Percentiles rank a stretch among this genome's conserved stretches.
These are phyloP conservation scores for Caloenas nicobarica DNA, from an alignment of 2,113 vertebrate genomes.

Conservation along the genomic window DNA sequence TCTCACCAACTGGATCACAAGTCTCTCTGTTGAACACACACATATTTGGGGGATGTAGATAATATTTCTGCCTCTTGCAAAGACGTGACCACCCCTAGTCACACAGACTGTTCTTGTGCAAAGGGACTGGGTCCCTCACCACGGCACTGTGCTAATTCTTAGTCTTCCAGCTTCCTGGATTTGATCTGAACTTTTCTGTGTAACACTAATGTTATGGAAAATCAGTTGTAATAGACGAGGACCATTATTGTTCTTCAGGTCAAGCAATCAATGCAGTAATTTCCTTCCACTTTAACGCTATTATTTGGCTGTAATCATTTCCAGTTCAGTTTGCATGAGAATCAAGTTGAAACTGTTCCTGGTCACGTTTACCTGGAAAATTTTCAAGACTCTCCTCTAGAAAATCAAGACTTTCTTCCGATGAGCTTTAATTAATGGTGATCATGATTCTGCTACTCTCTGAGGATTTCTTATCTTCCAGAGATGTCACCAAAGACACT, in stretches of 20 bases:
- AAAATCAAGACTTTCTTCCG: conserved; percentile 18
- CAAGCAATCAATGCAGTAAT: conserved; percentile 68
- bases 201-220: conserved; percentile 52
- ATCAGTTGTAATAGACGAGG: conserved; percentile 24
- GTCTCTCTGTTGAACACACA: not conserved
- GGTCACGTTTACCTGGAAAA: conserved; percentile 44
- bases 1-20: not conserved
- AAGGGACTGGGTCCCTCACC: not conserved
- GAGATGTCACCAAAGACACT: not conserved
- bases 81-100: not conserved
- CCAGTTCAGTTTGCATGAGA: conserved; percentile 59
- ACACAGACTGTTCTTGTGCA: not conserved
- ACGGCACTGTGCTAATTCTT: not conserved
- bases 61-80: not conserved
- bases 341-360: conserved; percentile 37
- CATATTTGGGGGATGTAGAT: not conserved
- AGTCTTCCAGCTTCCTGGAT: conserved; percentile 18
- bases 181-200: conserved; percentile 27
- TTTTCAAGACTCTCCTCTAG: conserved; percentile 21
- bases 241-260: conserved; percentile 65
- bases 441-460: not conserved
- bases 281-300: conserved; percentile 64
- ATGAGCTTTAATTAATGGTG: conserved; percentile 3
- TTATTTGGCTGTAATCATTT: conserved; percentile 61
- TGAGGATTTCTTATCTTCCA: not conserved